phyloP scores from a whole-genome alignment of 2,888 invertebrate species.

The Amphimallon solstitiale region DNA sequence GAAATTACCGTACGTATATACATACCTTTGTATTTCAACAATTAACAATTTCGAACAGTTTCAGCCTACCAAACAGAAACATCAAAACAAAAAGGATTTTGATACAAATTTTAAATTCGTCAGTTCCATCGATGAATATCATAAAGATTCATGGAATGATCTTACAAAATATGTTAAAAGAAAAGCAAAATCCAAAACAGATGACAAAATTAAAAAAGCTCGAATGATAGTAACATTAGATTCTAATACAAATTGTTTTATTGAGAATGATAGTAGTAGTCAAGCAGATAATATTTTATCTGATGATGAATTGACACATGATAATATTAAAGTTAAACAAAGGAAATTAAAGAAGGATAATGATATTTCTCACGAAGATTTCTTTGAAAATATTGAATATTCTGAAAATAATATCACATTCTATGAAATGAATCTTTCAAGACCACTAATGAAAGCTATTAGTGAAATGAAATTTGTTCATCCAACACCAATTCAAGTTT shows the following conservation, averaged over 20 bases:
- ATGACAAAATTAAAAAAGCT: conserved; percentile 81
- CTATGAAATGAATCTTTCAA: conserved; percentile 95
- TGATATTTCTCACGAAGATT: conserved; percentile 66
- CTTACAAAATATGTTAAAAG: conserved; percentile 81
- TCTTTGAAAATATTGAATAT: conserved; percentile 75
- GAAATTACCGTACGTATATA: conserved; percentile 77
- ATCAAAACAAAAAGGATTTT: conserved; percentile 75
- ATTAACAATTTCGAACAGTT: conserved; percentile 67
- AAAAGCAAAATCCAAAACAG: conserved; percentile 82
- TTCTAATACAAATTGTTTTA: conserved; percentile 63
- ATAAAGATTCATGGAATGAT: conserved; percentile 84
- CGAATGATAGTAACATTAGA: conserved; percentile 51
- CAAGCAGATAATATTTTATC: conserved; percentile 72
- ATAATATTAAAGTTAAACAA: conserved; percentile 74
- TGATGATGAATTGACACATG: conserved; percentile 80
- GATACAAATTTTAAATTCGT: conserved; percentile 86
- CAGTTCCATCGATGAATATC: conserved; percentile 80
- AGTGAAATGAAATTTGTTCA: conserved; percentile 88
- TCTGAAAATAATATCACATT: conserved; percentile 76
- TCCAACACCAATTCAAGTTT: conserved; percentile 97
- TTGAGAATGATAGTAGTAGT: conserved; percentile 60
- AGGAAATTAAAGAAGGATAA: conserved; percentile 67
- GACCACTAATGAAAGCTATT: conserved; percentile 92
- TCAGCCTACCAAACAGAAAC: conserved; percentile 83
- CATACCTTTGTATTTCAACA: neutral